These are phyloP conservation scores for Ceyx cyanopectus DNA, from an alignment of 2,113 vertebrate species.

Conservation along the genomic window DNA sequence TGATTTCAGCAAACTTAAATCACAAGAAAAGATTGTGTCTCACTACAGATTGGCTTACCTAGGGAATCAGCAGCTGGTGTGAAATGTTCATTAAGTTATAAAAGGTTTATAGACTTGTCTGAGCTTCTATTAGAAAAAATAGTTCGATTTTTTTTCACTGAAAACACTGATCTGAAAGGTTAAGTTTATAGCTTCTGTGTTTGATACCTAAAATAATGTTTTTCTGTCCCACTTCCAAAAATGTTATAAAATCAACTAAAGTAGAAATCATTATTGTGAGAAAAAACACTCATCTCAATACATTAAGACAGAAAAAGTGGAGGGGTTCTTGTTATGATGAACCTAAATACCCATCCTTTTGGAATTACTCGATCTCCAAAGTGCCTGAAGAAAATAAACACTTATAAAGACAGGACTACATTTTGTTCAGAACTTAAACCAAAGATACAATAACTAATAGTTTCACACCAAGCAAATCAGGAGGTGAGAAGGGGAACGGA, in stretches of 20 bases:
- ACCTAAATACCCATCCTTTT: background rate
- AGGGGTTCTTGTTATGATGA: background rate
- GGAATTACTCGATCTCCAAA: background rate
- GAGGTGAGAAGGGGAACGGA: background rate
- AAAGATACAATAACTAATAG: background rate
- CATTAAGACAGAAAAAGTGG: background rate
- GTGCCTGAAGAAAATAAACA: background rate
- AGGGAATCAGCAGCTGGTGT: slow-evolving; percentile 53
- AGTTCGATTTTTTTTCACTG: background rate
- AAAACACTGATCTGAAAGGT: background rate
- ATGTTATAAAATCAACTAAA: background rate
- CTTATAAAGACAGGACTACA: background rate
- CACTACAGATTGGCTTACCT: slow-evolving; percentile 7
- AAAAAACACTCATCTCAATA: background rate
- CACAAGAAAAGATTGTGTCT: slow-evolving; percentile 40
- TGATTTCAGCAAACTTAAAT: slow-evolving; percentile 73
- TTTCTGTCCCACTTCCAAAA: background rate
- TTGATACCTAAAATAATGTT: background rate
- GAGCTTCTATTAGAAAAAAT: background rate
- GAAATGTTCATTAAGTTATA: slow-evolving; percentile 77
- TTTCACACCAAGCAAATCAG: background rate
- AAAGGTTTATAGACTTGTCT: slow-evolving; percentile 58
- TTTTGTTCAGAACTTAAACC: background rate
- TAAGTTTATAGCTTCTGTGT: background rate
- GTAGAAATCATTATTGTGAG: background rate